Evolutionary conservation across 2,797 vertebrate genomes (phyloP), one percentile per base, ranked within the genome.

Genomic region (Podarcis siculus): DNA sequence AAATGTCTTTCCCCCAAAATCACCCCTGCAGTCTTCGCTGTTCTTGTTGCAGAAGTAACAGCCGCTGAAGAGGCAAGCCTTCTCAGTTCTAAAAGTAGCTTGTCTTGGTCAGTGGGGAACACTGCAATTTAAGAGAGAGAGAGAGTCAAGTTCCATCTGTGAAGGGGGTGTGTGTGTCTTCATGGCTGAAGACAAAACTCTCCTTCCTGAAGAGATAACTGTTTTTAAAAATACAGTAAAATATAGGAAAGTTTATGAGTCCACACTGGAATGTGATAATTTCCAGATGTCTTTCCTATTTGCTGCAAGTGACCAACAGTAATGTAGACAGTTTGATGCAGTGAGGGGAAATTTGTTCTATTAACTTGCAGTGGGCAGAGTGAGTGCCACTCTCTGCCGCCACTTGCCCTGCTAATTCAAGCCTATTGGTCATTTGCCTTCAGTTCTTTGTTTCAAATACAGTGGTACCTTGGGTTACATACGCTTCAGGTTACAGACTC

Each of bases 201-300:
- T 55, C 49, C 49, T 55, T 55, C 49, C 49, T 55, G 49, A 55
- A 55, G 49, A 55, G 13, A 55, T 55, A 55, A 49, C 45, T 49
- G 10, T 49, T 45, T 49, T 12, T 3, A 49, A 49, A 49, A 49
- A 49, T 49, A 73, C 87, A 91, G 90, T 89, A 82, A 79, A 82
- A 55, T 66, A 15, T 58, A 75, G 72, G 89, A 13, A 90, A 45
- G 89, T 89, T 91, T 88, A 88, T 75, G 35, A 92, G 89, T 82
- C 61, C 83, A 55, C 87, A 94, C 85, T 30, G 66, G 89, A 86
- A 76, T 0, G 0, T 67, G 87, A 88, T 79, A 27, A 93, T 92
- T 76, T 93, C 88, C 91, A 94, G 79, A 87, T 89, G 76, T 89
- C 67, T 83, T 90, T 90, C 86, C 23, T 72, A 39, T 77, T 93